A percentile compares a stretch with the other conserved stretches of the same genome.
Conservation (phyloP, 2,888 invertebrate species). For the Lutraria lutraria region DNA sequence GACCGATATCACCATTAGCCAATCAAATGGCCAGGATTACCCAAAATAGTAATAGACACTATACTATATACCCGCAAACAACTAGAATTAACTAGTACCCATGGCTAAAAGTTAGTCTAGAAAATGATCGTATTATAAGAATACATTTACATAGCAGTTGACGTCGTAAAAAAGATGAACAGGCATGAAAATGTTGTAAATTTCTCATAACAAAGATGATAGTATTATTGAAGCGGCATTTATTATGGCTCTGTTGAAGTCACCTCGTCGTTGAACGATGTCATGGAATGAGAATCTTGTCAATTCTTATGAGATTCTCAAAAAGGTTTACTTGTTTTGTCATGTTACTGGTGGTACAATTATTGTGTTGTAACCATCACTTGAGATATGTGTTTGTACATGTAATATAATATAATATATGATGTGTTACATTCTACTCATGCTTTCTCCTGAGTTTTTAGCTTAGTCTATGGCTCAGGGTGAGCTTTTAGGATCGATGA, state of each 20-base stretch:
- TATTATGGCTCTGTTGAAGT: not conserved
- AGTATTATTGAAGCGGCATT: not conserved
- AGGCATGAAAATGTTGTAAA: conserved; percentile 28
- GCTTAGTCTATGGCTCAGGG: too few relatives aligned
- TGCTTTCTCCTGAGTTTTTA: too few relatives aligned
- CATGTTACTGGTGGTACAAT: not conserved
- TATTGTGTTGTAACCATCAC: not conserved
- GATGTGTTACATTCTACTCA: not conserved
- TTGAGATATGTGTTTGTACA: not conserved
- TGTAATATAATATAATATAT: not conserved
- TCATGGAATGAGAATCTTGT: not conserved
- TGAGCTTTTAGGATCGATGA: too few relatives aligned
- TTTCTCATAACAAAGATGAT: not conserved
- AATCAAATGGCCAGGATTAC: too few relatives aligned
- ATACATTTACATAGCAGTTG: not conserved
- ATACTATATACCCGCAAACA: too few relatives aligned
- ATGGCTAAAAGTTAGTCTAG: too few relatives aligned
- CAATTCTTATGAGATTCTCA: not conserved
- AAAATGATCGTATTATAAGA: not conserved
- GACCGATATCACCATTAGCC: too few relatives aligned
- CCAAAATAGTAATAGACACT: too few relatives aligned
- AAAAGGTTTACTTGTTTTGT: not conserved
- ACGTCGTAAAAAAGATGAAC: not conserved
- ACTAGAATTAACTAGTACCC: too few relatives aligned
- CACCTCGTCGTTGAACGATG: not conserved